phyloP scores from a whole-genome alignment of 2,888 invertebrate genomes.

The Diarsia mendica region DNA sequence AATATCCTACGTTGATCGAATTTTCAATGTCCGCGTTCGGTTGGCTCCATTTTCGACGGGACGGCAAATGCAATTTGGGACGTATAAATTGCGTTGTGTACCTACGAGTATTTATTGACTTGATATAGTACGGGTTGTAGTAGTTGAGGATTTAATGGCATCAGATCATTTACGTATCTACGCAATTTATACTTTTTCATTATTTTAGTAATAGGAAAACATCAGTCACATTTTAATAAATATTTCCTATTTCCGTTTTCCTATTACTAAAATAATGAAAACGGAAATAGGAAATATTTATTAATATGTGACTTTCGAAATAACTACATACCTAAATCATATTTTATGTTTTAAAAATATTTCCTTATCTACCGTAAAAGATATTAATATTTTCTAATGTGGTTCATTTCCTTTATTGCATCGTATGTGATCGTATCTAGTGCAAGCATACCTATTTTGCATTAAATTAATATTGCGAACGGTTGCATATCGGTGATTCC shows the following conservation, averaged over 20 bases:
- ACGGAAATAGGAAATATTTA: not conserved
- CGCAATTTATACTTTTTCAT: not conserved
- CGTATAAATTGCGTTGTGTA: conserved; percentile 39
- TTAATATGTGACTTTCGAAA: not conserved
- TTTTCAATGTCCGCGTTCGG: conserved; percentile 44
- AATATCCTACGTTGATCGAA: conserved; percentile 53
- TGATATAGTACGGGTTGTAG: not conserved
- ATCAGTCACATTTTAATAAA: too few species aligned
- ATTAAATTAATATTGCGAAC: conserved; percentile 23
- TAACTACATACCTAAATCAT: not conserved
- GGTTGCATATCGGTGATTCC: conserved; percentile 18
- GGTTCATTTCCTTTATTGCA: not conserved
- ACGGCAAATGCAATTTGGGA: conserved; percentile 33
- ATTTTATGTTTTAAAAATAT: not conserved
- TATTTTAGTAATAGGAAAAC: not conserved
- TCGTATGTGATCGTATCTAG: not conserved
- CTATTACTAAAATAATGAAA: too few species aligned
- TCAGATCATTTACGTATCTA: not conserved
- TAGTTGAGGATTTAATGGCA: not conserved
- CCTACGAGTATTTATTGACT: not conserved
- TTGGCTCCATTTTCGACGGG: conserved; percentile 20
- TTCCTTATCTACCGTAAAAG: not conserved
- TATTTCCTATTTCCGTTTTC: too few species aligned
- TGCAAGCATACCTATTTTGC: not conserved
- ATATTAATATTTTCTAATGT: not conserved